phyloP scores from a whole-genome alignment of 2,113 vertebrate genomes.

The Syrrhaptes paradoxus region DNA sequence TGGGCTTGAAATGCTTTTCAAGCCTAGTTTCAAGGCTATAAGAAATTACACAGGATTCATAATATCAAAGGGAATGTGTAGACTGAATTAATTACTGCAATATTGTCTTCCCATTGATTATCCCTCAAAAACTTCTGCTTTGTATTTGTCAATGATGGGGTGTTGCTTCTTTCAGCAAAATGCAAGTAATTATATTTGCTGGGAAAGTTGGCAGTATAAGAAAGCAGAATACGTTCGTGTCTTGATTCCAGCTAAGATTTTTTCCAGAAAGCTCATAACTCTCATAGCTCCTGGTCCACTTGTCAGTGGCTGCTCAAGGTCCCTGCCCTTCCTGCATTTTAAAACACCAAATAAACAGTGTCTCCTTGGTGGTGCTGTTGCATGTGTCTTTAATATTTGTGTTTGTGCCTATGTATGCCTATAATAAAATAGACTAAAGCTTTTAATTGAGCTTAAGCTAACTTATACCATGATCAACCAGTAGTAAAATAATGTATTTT shows the following conservation, averaged over 20 bases:
- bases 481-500: neutral
- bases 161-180: neutral
- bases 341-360: neutral
- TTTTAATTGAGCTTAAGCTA: neutral
- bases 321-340: neutral
- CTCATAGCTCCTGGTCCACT: neutral
- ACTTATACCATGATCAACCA: neutral
- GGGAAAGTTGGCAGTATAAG: neutral
- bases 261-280: neutral
- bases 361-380: neutral
- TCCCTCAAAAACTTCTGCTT: neutral
- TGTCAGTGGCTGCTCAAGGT: neutral
- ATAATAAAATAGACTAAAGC: neutral
- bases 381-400: neutral
- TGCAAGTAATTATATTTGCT: neutral
- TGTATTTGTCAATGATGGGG: neutral
- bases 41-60: neutral
- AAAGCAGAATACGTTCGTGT: neutral
- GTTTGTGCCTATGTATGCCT: neutral
- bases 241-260: constrained; percentile 18
- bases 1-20: neutral
- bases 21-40: neutral
- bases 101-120: neutral
- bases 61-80: neutral
- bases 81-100: neutral